These are phyloP conservation scores for Scomber colias DNA, from an alignment of 2,113 vertebrate species.

Conservation along the genomic window DNA sequence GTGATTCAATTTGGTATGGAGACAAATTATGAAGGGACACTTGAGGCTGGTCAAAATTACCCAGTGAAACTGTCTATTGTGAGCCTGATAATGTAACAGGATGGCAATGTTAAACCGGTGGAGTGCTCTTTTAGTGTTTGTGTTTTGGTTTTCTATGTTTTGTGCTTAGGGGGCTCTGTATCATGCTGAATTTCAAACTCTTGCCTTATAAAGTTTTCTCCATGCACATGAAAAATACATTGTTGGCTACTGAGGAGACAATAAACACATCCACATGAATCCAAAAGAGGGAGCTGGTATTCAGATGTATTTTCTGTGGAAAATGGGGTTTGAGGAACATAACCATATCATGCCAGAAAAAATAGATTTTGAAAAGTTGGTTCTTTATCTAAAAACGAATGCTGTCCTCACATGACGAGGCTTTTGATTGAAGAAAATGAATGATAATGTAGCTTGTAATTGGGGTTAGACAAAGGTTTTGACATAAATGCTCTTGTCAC, in stretches of 20 bases:
- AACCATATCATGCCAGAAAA: neutral
- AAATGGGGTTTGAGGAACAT: conserved; percentile 26
- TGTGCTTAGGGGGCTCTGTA: no score
- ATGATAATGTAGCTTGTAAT: conserved; percentile 79
- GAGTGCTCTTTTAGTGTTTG: no score
- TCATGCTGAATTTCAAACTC: no score
- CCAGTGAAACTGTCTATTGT: no score
- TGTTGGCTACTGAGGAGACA: neutral
- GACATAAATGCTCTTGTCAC: conserved; percentile 79
- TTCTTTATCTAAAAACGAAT: conserved; percentile 39
- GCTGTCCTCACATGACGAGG: conserved; percentile 15
- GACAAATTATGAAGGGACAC: no score
- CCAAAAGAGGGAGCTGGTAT: neutral
- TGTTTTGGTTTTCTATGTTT: no score
- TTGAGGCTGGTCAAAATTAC: no score
- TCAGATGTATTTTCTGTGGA: conserved; percentile 16
- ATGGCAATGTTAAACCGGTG: no score
- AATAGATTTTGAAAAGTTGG: conserved; percentile 9
- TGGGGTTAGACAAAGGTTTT: conserved; percentile 80
- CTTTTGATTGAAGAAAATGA: conserved; percentile 70
- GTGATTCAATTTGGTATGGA: no score
- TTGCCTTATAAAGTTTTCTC: no score
- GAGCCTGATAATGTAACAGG: no score
- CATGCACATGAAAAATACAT: neutral
- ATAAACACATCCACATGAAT: conserved; percentile 9